A percentile compares a stretch with the other conserved stretches of the same genome.
Conservation (phyloP, 2,113 vertebrate genomes). For the Engraulis encrasicolus region DNA sequence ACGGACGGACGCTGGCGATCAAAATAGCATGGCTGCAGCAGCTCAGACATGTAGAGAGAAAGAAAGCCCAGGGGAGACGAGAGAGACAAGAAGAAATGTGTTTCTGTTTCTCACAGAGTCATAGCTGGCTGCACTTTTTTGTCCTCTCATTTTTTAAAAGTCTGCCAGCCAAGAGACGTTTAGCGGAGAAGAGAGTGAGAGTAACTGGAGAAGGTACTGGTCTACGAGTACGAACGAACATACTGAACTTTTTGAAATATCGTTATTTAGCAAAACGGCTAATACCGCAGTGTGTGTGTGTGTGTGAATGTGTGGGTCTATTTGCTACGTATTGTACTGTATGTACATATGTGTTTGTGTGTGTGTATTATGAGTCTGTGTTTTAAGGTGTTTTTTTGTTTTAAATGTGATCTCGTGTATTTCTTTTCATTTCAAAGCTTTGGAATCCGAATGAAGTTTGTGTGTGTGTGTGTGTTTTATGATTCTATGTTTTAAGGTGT, state of each 20-base stretch:
- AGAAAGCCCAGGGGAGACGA: constrained; percentile 41
- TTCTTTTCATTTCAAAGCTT: not conserved
- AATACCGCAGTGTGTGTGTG: not conserved
- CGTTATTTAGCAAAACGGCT: not conserved
- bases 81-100: not conserved
- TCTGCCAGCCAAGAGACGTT: not conserved
- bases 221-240: not conserved
- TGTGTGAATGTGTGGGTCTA: too few species aligned
- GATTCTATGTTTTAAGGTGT: too few species aligned
- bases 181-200: not conserved
- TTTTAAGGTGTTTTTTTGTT: too few species aligned
- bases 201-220: not conserved
- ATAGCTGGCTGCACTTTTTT: not conserved
- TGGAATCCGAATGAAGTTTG: constrained; percentile 5
- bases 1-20: constrained; percentile 46
- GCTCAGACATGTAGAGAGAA: constrained; percentile 40
- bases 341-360: too few species aligned
- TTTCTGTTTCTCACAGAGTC: not conserved
- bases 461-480: too few species aligned
- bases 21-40: constrained; percentile 40
- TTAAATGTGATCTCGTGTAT: not conserved
- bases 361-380: too few species aligned
- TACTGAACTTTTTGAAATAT: not conserved
- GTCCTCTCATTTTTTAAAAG: not conserved
- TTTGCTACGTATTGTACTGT: too few species aligned